Conservation (phyloP, 2,797 vertebrate species). For the Catamblyrhynchus diadema region DNA sequence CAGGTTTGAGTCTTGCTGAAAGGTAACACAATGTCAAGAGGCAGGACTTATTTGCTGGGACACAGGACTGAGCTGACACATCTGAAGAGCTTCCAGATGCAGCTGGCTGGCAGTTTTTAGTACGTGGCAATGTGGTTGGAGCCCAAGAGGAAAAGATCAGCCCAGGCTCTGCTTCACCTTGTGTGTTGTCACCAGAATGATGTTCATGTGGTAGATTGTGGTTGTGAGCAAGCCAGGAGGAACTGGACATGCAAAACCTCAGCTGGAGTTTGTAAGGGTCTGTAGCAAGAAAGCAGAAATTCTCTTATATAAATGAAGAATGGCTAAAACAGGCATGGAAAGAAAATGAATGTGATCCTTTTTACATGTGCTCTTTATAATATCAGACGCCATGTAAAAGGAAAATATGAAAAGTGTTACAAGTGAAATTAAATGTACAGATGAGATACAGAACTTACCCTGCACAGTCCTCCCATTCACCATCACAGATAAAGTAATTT, state of each 20-base stretch:
- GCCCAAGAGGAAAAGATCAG: background rate
- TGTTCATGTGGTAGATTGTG: background rate
- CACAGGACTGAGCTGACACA: background rate
- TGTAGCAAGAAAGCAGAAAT: background rate
- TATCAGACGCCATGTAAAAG: background rate
- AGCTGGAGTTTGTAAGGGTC: background rate
- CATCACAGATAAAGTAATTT: constrained; percentile 22
- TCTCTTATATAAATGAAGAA: background rate
- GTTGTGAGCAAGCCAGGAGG: rapidly evolving
- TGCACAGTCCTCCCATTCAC: background rate
- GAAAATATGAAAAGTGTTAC: background rate
- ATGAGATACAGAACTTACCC: background rate
- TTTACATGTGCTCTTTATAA: background rate
- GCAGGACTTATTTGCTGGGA: background rate
- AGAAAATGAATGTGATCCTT: background rate
- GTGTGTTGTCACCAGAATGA: rapidly evolving
- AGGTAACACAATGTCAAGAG: background rate
- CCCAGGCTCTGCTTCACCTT: background rate
- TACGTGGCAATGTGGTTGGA: background rate
- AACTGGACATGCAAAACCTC: background rate
- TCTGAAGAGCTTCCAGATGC: constrained; percentile 6
- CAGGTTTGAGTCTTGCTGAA: constrained; percentile 5
- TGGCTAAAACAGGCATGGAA: background rate
- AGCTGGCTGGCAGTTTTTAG: background rate
- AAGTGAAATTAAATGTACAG: background rate